Base-by-base conservation (phyloP, 2,113 vertebrate genomes). In the Sebastes fasciatus region DNA sequence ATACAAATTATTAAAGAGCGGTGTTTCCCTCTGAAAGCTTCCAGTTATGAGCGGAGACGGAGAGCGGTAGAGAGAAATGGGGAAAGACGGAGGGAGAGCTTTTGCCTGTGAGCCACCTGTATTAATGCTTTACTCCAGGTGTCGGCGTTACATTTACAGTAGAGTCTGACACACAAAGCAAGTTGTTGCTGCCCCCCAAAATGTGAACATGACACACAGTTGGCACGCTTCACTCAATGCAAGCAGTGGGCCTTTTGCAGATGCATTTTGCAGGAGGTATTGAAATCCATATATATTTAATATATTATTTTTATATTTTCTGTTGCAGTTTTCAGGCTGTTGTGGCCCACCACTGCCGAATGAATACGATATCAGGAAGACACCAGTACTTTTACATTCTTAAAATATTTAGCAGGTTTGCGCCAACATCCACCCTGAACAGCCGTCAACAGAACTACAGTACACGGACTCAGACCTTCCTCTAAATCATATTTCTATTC, bases 381-480 rank as follows among this genome's bases (percentile, higher is more conserved):
- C 76, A 68, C 75, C 63, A 67, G 71, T 88, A 83, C 84, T 88
- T 87, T 86, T 77, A 81, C 49, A n/a, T 60, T 85, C 52, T 72
- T 93, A 23, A 93, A 93, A 91, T 91, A 93, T 92, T 90, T 80
- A 91, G 21, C 60, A 92, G 86, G 77, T 85, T 90, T 91, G 84
- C 11, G 3, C 74, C 79, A 68, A 74, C 74, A 83, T 83, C 63
- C 77, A 64, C 76, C 79, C 87, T 4, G 79, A 91, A 61, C 82
- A 81, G 65, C 42, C 51, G 11, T 77, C 80, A 82, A 74, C 75
- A 82, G 75, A 83, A 65, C 63, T 21, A n/a, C 67, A 79, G 63
- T 34, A 26, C 57, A 21, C 4, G 17, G n/a, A 52, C 55, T 86
- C 69, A 26, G 54, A 82, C 64, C 57, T 48, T 51, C 26, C 21